A percentile compares a stretch with the other conserved stretches of the same genome.
These are phyloP conservation scores for Alexandromys fortis DNA, from an alignment of 2,113 vertebrate species.

Conservation along the genomic window DNA sequence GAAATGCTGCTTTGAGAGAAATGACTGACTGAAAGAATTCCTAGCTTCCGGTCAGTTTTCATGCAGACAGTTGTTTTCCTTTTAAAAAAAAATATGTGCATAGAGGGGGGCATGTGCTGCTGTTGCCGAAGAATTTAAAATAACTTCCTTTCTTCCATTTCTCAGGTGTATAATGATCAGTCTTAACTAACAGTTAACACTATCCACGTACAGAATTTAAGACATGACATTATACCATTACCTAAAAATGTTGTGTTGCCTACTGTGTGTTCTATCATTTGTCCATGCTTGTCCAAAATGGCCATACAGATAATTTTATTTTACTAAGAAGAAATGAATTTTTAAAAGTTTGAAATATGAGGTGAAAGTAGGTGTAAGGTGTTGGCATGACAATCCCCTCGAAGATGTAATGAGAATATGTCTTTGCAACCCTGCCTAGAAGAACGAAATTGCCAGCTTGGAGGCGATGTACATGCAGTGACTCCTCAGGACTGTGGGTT, in stretches of 20 bases:
- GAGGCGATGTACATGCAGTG: neutral
- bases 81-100: neutral
- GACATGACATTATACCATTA: neutral
- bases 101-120: too few relatives aligned
- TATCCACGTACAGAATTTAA: conserved; percentile 28
- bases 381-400: neutral
- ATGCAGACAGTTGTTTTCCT: neutral
- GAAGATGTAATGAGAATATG: conserved; percentile 19
- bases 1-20: conserved; percentile 17
- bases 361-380: neutral
- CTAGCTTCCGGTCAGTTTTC: conserved; percentile 1
- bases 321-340: neutral
- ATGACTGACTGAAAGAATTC: neutral
- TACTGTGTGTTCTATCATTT: neutral
- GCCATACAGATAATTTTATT: neutral
- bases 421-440: neutral
- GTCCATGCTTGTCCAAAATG: neutral
- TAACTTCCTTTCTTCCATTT: neutral
- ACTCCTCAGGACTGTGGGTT: neutral
- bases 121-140: neutral
- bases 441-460: conserved; percentile 33
- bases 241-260: neutral
- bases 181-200: neutral
- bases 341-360: conserved; percentile 3
- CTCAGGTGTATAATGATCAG: neutral